Base-by-base conservation (phyloP, 2,888 invertebrate genomes). In the Tipula confusa region DNA sequence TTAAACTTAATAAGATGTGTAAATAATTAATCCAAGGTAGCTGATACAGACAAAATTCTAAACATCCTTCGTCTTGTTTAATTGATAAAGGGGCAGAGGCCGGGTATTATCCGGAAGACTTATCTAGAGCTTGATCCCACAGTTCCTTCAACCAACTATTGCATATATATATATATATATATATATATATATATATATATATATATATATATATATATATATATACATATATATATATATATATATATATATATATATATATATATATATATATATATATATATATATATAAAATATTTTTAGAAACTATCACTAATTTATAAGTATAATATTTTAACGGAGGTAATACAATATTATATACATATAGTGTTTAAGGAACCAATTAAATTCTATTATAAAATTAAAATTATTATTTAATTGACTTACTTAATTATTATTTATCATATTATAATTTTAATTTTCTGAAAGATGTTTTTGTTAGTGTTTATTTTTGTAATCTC, bases 391-490 rank as follows among this genome's bases (percentile, higher is more conserved):
- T 43, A 43, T 43, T 43, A 43, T 15, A 43, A 43, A 43, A 43
- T 43, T 43, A 43, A 43, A 36, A 43, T 15, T 43, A 43, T 43
- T 43, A 43, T 64, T 64, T 64, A 64, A 64, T 64, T 64, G 64
- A 64, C 64, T 64, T 64, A 64, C 64, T 64, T 64, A 64, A 64
- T 24, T 64, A 43, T 43, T 43, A 43, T 43, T n/a, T 43, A 43
- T n/a, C 7, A 36, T 36, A 11, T 6, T 43, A 64, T 64, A 64
- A 64, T 24, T 64, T 64, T 64, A 64, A 64, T 64, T 64, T 64
- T 15, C 5, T 43, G n/a, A n/a, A n/a, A n/a, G n/a, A n/a, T n/a
- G n/a, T 43, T 43, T 43, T 43, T 43, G 43, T 43, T 4, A 24
- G 64, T 48, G 48, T 64, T 64, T 64, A n/a, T 43, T 38, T n/a